Base-by-base conservation (phyloP, 2,113 vertebrate genomes). In the Varanus komodoensis region DNA sequence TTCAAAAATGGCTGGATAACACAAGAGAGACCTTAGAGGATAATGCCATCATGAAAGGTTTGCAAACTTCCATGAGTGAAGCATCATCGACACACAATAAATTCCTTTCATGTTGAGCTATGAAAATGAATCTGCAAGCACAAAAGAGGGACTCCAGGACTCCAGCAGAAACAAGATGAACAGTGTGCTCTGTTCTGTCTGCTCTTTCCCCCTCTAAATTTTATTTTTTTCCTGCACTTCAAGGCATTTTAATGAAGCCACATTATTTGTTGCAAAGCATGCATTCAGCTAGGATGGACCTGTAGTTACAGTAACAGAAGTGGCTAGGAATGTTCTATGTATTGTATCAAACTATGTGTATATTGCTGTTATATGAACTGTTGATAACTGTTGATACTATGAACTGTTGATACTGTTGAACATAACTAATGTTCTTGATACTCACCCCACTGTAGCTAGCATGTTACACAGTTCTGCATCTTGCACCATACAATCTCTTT, bases 371-470 rank as follows among this genome's bases (percentile, higher is more conserved):
- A 32, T 44, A 87, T 83, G 81, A 86, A 52, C n/a, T 82, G 1
- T 32, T 27, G 0, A 0, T 68, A 78, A n/a, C n/a, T 82, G 1
- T 32, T 27, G 0, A 0, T 68, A 78, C 38, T 44, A 87, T 83
- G 81, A 86, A 52, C n/a, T 82, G 1, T 32, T 27, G 0, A 0
- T 68, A 78, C n/a, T n/a, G n/a, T n/a, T n/a, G n/a, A n/a, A n/a
- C 64, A 92, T 91, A 83, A 34, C 67, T 7, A 91, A 86, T 85
- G 80, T 29, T n/a, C 48, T 84, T 69, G 12, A 84, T 90, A 44
- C 0, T 89, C 80, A 91, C 93, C 34, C 75, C 61, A 64, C 6
- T 48, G 48, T 1, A 81, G 14, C n/a, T 92, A 6, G 34, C 52
- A 85, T 54, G 32, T 54, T 89, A 69, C 38, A 69, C 61, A 75